A percentile compares a stretch with the other conserved stretches of the same genome.
These are phyloP conservation scores for Hybos culiciformis DNA, from an alignment of 2,888 invertebrate genomes.

Conservation along the genomic window DNA sequence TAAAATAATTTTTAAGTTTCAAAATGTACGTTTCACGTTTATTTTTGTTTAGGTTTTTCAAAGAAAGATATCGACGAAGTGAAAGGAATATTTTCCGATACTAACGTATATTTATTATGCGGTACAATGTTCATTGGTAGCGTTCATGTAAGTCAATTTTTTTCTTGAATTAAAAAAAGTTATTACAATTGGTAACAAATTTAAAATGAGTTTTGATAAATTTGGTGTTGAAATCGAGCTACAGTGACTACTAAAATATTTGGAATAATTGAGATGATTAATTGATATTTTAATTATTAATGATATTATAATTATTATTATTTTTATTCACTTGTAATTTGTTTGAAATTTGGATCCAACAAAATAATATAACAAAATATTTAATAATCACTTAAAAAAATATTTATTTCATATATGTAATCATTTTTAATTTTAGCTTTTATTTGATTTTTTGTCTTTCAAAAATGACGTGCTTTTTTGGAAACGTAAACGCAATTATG, in stretches of 20 bases:
- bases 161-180: no score
- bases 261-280: not conserved
- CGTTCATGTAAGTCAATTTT: slow-evolving; percentile 86
- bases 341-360: no score
- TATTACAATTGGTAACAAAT: no score
- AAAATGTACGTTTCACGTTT: no score
- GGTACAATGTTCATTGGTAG: slow-evolving; percentile 83
- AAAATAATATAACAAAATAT: no score
- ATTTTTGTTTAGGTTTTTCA: no score
- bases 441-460: slow-evolving; percentile 94
- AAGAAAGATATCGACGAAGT: slow-evolving; percentile 93
- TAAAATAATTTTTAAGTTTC: no score
- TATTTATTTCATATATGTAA: not conserved
- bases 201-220: no score
- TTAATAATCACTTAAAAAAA: not conserved
- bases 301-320: not conserved
- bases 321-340: no score
- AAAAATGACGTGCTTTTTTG: slow-evolving; percentile 97
- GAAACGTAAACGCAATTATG: slow-evolving; percentile 72
- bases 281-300: not conserved
- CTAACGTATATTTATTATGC: slow-evolving; percentile 80
- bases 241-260: no score
- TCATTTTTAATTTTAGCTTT: slow-evolving; percentile 47
- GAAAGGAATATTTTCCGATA: slow-evolving; percentile 91
- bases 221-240: no score